Percentiles rank a stretch among this genome's conserved stretches.
Conservation (phyloP, 2,888 invertebrate species). For the Tetropium fuscum region DNA sequence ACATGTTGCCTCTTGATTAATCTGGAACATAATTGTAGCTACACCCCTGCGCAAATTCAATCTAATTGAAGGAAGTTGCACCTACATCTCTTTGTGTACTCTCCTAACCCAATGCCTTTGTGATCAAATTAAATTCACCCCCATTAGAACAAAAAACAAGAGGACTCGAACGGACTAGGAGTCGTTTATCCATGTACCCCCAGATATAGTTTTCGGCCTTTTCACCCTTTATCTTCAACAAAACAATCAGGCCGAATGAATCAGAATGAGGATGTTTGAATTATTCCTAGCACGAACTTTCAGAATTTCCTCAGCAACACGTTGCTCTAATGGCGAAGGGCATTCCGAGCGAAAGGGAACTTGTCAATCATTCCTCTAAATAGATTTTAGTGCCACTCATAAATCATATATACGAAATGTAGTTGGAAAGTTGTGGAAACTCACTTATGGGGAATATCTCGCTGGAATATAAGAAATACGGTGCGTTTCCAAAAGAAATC, state of each 20-base stretch:
- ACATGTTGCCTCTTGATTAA: neutral
- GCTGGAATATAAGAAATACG: neutral
- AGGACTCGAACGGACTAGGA: neutral
- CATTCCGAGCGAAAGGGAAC: neutral
- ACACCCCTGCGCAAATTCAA: neutral
- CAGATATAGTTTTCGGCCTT: slow-evolving; percentile 5
- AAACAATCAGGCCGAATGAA: slow-evolving; percentile 12
- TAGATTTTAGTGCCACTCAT: neutral
- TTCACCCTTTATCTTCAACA: slow-evolving; percentile 7
- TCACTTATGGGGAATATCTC: neutral
- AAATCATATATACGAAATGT: neutral
- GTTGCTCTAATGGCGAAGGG: slow-evolving; percentile 5
- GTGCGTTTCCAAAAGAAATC: too few species aligned
- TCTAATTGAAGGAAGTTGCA: neutral
- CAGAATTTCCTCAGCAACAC: slow-evolving; percentile 4
- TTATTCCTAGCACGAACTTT: slow-evolving; percentile 9
- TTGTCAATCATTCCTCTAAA: slow-evolving; percentile 5
- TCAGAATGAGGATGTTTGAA: slow-evolving; percentile 8
- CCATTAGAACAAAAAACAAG: slow-evolving; percentile 9
- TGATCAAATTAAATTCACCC: neutral
- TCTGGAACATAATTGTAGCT: neutral
- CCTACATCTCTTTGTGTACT: neutral
- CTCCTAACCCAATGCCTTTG: neutral
- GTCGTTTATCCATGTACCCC: slow-evolving; percentile 7
- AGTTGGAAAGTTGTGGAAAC: neutral